These are phyloP conservation scores for Scaptodrosophila latifasciaeformis DNA, from an alignment of 2,888 invertebrate species.

Conservation along the genomic window DNA sequence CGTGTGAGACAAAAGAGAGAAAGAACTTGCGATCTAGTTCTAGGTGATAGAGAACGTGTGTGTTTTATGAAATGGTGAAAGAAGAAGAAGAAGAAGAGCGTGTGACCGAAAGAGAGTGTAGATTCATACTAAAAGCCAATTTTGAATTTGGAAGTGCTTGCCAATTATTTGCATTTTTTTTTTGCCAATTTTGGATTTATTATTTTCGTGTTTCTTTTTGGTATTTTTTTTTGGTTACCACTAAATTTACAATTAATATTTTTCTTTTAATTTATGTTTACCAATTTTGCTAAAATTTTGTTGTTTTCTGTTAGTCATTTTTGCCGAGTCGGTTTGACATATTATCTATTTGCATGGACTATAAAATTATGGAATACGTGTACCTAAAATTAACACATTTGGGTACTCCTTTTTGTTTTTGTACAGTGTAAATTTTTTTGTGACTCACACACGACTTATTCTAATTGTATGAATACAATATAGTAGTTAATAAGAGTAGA, in stretches of 20 bases:
- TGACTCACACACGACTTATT: constrained; percentile 46
- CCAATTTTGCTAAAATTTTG: constrained; percentile 26
- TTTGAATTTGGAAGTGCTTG: constrained; percentile 23
- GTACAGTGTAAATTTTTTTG: constrained; percentile 41
- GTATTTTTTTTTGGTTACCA: constrained; percentile 15
- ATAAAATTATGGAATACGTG: constrained; percentile 58
- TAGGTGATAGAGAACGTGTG: constrained; percentile 11
- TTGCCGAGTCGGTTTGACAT: constrained; percentile 2
- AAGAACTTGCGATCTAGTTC: background rate
- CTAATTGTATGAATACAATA: constrained; percentile 39
- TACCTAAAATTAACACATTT: constrained; percentile 46
- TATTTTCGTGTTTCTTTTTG: constrained; percentile 28
- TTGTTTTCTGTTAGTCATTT: constrained; percentile 5
- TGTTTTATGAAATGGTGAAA: constrained; percentile 28
- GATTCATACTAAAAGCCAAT: constrained; percentile 29
- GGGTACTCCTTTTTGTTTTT: constrained; percentile 36
- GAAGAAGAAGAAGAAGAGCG: constrained; percentile 10
- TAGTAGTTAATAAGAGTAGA: constrained; percentile 23
- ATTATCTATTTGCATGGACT: constrained; percentile 22
- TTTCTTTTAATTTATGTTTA: constrained; percentile 11
- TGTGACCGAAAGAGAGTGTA: constrained; percentile 2
- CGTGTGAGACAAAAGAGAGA: background rate
- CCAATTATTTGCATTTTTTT: constrained; percentile 25
- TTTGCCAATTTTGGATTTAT: constrained; percentile 30
- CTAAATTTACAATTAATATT: constrained; percentile 12